Percentiles rank a stretch among this genome's conserved stretches.
These are phyloP conservation scores for Venustaconcha ellipsiformis DNA, from an alignment of 1,140 invertebrate species.

Conservation along the genomic window DNA sequence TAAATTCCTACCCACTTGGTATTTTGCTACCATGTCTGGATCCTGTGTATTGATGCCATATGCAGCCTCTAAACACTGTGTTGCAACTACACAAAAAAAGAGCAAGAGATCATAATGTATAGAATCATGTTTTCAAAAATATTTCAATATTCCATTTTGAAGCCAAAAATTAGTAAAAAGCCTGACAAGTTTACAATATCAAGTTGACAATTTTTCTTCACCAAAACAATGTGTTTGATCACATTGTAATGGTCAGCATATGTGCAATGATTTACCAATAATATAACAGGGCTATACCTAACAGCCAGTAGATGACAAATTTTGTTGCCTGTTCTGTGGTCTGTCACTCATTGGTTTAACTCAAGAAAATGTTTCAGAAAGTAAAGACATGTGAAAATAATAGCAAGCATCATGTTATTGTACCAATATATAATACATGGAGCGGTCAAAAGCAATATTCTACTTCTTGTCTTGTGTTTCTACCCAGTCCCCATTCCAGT, in stretches of 20 bases:
- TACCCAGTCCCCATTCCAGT: too few relatives aligned
- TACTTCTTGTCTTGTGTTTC: too few relatives aligned
- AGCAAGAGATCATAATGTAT: neutral
- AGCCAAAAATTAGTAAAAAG: neutral
- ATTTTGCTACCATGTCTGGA: constrained; percentile 49
- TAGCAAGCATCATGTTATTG: too few relatives aligned
- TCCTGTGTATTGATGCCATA: constrained; percentile 74
- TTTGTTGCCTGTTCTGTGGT: too few relatives aligned
- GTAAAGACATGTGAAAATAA: too few relatives aligned
- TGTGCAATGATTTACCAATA: too few relatives aligned
- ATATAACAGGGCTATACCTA: too few relatives aligned
- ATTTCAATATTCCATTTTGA: neutral
- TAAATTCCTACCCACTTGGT: constrained; percentile 51
- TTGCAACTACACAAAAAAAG: constrained; percentile 73
- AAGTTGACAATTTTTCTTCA: neutral
- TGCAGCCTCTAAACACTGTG: constrained; percentile 87
- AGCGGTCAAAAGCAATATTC: too few relatives aligned
- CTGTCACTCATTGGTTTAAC: too few relatives aligned
- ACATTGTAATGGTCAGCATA: neutral
- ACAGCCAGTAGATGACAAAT: too few relatives aligned
- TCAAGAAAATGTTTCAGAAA: too few relatives aligned
- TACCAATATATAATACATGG: too few relatives aligned
- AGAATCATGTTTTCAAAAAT: neutral
- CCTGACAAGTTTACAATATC: neutral
- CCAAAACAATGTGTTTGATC: neutral